These are phyloP conservation scores for Brenthis ino DNA, from an alignment of 2,888 invertebrate genomes.

Conservation along the genomic window DNA sequence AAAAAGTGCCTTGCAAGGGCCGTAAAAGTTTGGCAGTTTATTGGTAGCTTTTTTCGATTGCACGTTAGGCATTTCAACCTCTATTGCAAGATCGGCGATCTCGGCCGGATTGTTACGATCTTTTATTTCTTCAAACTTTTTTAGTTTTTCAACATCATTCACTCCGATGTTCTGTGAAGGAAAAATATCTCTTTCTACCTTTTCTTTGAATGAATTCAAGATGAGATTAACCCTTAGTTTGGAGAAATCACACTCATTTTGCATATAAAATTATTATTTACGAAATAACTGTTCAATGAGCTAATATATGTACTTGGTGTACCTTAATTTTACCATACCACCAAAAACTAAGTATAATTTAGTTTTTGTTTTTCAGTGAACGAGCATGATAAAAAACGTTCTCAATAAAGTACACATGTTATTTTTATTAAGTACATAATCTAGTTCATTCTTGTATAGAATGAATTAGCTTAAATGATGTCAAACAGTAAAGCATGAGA, in stretches of 20 bases:
- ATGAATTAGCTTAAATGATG: too few species aligned
- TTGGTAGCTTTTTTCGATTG: background rate
- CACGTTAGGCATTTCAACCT: slow-evolving; percentile 11
- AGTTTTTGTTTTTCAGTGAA: background rate
- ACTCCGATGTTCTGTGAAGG: slow-evolving; percentile 47
- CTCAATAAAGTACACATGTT: background rate
- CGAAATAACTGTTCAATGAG: background rate
- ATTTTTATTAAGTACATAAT: background rate
- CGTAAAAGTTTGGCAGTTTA: slow-evolving; percentile 35
- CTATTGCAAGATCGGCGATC: slow-evolving; percentile 9
- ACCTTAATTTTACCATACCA: background rate
- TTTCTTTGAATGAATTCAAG: background rate
- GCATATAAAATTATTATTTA: background rate
- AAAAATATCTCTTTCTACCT: slow-evolving; percentile 20
- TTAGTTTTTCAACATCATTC: slow-evolving; percentile 40
- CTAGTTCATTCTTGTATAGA: too few species aligned
- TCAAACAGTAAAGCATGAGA: too few species aligned
- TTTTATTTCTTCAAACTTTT: slow-evolving; percentile 23
- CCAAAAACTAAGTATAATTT: background rate
- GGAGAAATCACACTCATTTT: background rate
- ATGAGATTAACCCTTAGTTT: background rate
- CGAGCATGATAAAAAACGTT: background rate
- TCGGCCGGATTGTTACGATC: slow-evolving; percentile 16
- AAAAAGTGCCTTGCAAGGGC: slow-evolving; percentile 37
- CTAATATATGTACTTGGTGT: background rate